Base-by-base conservation (phyloP, 2,888 invertebrate species). In the Hydrotaea diabolus region DNA sequence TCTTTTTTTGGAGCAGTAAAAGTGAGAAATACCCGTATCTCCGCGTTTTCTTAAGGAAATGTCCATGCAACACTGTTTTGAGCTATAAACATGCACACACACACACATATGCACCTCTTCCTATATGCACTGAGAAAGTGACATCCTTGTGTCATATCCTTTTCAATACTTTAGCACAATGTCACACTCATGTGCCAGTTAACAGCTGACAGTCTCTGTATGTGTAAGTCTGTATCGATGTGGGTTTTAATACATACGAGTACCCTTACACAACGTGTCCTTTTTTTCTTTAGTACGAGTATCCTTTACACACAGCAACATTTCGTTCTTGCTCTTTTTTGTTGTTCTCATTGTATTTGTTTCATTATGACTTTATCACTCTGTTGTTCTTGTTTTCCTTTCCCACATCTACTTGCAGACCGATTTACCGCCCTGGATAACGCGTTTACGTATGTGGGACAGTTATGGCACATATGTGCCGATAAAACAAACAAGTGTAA, bases 361-460 rank as follows among this genome's bases (percentile, higher is more conserved):
- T 26, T 46, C 23, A 23, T 5, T 49, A 0, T 0, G n/a, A 21
- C 57, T 57, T 21, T 21, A 23, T 19, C 43, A 17, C 19, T 57
- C 39, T 17, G 31, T 19, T 55, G 3, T 59, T 78, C 49, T 72
- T 53, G n/a, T 36, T 36, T 64, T 77, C 64, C 8, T 77, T 19
- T 73, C 53, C 7, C 71, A 36, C 62, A 21, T 77, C 11, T 71
- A 19, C 59, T 71, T 83, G 23, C 43, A 92, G 92, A 90, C 91
- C 85, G 93, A 92, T 88, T 88, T 92, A 79, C 92, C 93, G 62
- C 93, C 93, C 36, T 96, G 96, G 92, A 94, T 95, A 46, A 96
- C 96, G 39, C 94, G 95, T 88, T 92, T 96, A 85, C 94, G 95
- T 85, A 95, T 96, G 88, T 96, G 96, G 95, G 96, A 96, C 91